Evolutionary conservation across 2,113 vertebrate species (phyloP), one percentile per base, ranked within the genome.

Genomic region (Aegithalos caudatus): DNA sequence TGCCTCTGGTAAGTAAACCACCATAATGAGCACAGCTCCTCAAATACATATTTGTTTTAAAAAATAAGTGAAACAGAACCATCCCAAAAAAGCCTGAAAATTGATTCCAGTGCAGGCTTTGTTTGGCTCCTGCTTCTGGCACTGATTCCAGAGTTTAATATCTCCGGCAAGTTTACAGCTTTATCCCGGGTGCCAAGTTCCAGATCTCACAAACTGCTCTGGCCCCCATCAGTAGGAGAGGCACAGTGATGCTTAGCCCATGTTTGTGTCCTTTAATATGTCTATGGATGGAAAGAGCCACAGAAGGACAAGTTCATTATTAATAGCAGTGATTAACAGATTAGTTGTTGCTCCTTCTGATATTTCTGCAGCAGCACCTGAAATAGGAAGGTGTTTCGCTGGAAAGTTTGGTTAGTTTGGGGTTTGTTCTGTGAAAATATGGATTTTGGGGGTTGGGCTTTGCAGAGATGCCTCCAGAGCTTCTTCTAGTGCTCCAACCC

Each of bases 51-150:
- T 81, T 96, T 96, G 84, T 97, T 97, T 97, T 77, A 27, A 60
- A 38, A 93, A 96, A 87, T 53, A 95, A 97, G 82, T 90, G 70
- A 38, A 93, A 96, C 51, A 86, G 85, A 94, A 84, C 85, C 89
- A 72, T 95, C 93, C 69, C 89, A 65, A 97, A 90, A 96, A 97
- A 96, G 74, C 93, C 91, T 95, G 89, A 62, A 97, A 97, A 90
- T 86, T 96, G 27, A 95, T 97, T 71, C 78, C 87, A 94, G 92
- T 70, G 79, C 58, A 90, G 95, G 82, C 73, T 90, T 95, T 94
- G 83, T 95, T 95, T 95, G 93, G 90, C 87, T 95, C 50, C 79
- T 48, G 54, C 87, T 96, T 51, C 71, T 97, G 93, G 94, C 90
- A 77, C 50, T 11, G 81, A 65, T 42, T 80, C 64, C 22, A 0